Base-by-base conservation (phyloP, 92 coral and sea anemone genomes). In the Phymanthus crucifer region DNA sequence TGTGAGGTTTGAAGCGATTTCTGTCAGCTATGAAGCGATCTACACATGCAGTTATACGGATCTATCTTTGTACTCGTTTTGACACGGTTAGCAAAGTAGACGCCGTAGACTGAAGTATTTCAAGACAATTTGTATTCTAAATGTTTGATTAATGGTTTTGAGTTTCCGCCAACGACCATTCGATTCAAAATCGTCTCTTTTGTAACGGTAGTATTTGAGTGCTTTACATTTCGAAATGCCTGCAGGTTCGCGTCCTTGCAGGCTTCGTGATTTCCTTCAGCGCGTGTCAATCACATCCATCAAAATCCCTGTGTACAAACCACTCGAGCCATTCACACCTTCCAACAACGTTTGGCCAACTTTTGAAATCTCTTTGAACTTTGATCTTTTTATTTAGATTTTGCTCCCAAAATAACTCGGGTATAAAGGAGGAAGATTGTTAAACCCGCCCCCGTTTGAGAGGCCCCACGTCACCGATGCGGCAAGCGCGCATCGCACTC, bases 321-420 rank as follows among this genome's bases (percentile, higher is more conserved):
- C 56, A 71, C 75, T 71, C 40, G 56, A 71, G 24, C 31, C 35
- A 61, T 77, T 58, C 69, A 23, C 81, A 64, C 71, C 81, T 64
- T 32, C 40, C 33, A 61, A 61, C 81, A 77, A 18, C 72, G 37
- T 50, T 77, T 65, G 81, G 64, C 33, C 67, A 77, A 77, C 72
- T 77, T 77, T 77, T 61, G 35, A 61, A 29, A 27, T 61, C 68
- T 61, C 34, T 61, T 77, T 77, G 81, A 77, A 77, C 81, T 77
- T 64, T 77, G 81, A 77, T 77, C 81, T 64, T 31, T n/a, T 4
- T 21, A 32, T 61, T 69, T 46, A 64, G 37, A 64, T 54, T 29
- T 27, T 19, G 24, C n/a, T 71, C 40, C 46, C n/a, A 48, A 54
- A 19, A 75, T 24, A 50, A 54, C 57, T 75, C 43, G 21, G 1